These are phyloP conservation scores for Bolborhynchus lineola DNA, from an alignment of 2,113 vertebrate genomes.

Conservation along the genomic window DNA sequence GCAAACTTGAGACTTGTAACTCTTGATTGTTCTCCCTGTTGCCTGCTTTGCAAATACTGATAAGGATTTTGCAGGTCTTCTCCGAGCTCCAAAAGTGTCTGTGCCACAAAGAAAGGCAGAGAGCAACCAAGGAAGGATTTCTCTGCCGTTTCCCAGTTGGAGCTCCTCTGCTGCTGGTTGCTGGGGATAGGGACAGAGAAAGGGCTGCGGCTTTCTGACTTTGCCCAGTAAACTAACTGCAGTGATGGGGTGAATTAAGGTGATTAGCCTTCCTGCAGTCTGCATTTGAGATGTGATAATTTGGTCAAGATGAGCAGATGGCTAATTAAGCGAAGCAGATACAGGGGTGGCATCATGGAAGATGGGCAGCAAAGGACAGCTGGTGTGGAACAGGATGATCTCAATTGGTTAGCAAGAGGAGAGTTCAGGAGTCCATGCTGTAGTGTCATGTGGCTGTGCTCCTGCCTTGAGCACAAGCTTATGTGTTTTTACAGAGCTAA, in stretches of 20 bases:
- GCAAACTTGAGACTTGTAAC: background rate
- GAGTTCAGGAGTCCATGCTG: background rate
- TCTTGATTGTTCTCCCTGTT: accelerated
- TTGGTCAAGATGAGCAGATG: accelerated
- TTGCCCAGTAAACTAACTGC: background rate
- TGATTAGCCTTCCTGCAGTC: background rate
- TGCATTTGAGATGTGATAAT: background rate
- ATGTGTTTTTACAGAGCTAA: background rate
- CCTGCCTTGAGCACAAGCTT: accelerated
- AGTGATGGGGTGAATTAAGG: background rate
- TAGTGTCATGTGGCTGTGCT: accelerated
- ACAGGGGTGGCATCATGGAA: accelerated
- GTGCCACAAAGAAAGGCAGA: background rate
- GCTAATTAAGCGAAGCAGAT: background rate
- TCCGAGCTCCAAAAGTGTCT: background rate
- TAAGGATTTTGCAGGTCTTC: background rate
- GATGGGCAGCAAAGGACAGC: background rate
- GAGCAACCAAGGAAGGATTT: background rate
- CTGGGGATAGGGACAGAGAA: background rate
- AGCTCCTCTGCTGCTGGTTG: background rate
- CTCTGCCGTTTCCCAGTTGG: accelerated
- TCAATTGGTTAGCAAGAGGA: accelerated
- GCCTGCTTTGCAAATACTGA: background rate
- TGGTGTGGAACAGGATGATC: background rate
- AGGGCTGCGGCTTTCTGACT: background rate